Evolutionary conservation across 37 sponge, comb jelly and placozoan genomes (phyloP), one percentile per base, ranked within the genome.

Genomic region (Aphrocallistes beatrix): DNA sequence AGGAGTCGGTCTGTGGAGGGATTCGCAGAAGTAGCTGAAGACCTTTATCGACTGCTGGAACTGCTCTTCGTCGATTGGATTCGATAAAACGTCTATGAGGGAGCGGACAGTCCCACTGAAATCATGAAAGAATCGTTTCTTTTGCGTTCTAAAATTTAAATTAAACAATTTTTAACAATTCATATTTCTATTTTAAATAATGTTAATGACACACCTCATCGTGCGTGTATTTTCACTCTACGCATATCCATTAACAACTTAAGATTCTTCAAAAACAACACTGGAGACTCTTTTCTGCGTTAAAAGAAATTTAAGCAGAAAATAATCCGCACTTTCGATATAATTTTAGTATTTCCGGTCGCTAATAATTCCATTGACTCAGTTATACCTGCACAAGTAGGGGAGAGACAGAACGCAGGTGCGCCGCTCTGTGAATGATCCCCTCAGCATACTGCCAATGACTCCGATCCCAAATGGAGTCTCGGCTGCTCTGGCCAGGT

Each of bases 21-120:
- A 21, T 13, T 60, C 75, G n/a, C 75, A 60, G 25, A 60, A 28
- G 75, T 60, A 60, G 21, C 75, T 60, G 75, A 60, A 60, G 10
- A 28, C 75, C 34, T 60, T 60, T 3, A 60, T 51, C 1, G 37
- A 85, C 49, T 36, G 36, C 51, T 28, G 86, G 83, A 3, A 30
- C 19, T 69, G 84, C 36, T 28, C 82, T 82, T 23, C 39, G 84
- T 37, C 86, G 87, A 86, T 37, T 89, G 51, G 82, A 60, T 51
- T 49, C 83, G 38, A 69, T 86, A 49, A 34, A 83, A 13, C 86
- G 85, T 39, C 34, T 25, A 60, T 60, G 6, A 60, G 75, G 34
- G 75, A 60, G n/a, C 28, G 3, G 10, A 60, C 75, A 60, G 75
- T 60, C 17, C 75, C 75, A 32, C 32, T 60, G 21, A 60, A 60